Conservation (phyloP, 2,888 invertebrate genomes). For the Cerceris rybyensis region DNA sequence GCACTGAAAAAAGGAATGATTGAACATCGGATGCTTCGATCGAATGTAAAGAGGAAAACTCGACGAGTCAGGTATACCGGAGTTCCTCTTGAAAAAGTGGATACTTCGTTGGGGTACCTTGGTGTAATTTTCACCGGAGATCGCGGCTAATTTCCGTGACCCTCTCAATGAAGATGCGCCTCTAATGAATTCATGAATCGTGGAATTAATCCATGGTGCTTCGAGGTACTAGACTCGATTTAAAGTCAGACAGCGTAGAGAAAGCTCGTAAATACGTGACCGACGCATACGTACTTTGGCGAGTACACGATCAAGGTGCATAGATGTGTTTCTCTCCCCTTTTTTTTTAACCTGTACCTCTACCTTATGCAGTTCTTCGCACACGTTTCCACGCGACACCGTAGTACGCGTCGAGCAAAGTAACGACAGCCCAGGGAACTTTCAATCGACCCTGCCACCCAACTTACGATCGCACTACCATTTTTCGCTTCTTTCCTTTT, state of each 20-base stretch:
- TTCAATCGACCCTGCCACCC: slow-evolving; percentile 58
- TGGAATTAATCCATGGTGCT: slow-evolving; percentile 58
- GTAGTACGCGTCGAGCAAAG: slow-evolving; percentile 18
- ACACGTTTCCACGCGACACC: neutral
- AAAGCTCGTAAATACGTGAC: slow-evolving; percentile 68
- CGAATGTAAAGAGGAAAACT: too few relatives aligned
- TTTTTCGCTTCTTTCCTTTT: slow-evolving; percentile 18
- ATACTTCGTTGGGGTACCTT: too few relatives aligned
- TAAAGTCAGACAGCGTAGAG: slow-evolving; percentile 62
- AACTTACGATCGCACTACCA: slow-evolving; percentile 25
- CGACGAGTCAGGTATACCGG: too few relatives aligned
- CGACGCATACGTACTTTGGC: slow-evolving; percentile 37
- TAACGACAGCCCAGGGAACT: slow-evolving; percentile 64
- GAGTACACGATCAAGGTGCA: neutral
- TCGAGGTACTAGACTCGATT: slow-evolving; percentile 62
- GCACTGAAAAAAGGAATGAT: too few relatives aligned
- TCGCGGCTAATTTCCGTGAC: slow-evolving; percentile 49
- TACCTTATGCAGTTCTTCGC: neutral
- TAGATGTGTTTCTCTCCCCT: neutral
- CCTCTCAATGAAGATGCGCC: slow-evolving; percentile 39
- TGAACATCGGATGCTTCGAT: too few relatives aligned
- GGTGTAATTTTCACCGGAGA: slow-evolving; percentile 6
- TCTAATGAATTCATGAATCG: slow-evolving; percentile 67
- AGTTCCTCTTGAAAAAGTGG: too few relatives aligned
- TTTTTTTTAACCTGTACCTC: slow-evolving; percentile 19